Conservation (phyloP, 2,113 vertebrate genomes). For the Anhinga rufa region DNA sequence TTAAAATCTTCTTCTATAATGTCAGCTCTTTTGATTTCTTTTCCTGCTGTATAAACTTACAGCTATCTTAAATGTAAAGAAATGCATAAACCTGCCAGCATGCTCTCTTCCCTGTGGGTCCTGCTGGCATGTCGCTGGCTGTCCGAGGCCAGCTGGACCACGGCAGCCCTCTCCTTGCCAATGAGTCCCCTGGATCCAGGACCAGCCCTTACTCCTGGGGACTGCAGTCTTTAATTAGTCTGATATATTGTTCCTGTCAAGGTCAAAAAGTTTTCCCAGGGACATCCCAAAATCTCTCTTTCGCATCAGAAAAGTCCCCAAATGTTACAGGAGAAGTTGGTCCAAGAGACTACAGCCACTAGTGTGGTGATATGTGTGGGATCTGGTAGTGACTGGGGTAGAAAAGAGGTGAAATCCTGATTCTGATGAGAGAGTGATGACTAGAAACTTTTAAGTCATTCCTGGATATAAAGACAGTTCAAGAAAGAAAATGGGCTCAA, state of each 20-base stretch:
- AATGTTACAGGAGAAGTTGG: neutral
- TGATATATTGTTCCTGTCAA: neutral
- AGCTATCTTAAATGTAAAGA: neutral
- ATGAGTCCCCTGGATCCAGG: neutral
- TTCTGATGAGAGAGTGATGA: neutral
- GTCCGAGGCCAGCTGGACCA: neutral
- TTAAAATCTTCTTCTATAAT: neutral
- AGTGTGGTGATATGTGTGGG: too few relatives aligned
- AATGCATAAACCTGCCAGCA: neutral
- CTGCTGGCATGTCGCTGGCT: neutral
- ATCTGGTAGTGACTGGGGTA: too few relatives aligned
- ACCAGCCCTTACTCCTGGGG: neutral
- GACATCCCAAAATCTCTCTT: neutral
- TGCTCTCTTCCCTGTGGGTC: neutral
- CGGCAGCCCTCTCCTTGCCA: neutral
- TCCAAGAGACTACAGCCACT: neutral
- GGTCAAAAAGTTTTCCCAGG: neutral
- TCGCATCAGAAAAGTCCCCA: neutral
- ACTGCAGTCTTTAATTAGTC: neutral
- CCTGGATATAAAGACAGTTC: neutral
- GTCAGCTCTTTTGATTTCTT: neutral
- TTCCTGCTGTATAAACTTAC: neutral
- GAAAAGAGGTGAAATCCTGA: neutral
- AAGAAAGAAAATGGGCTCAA: neutral
- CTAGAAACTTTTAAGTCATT: neutral